Conservation (phyloP, 2,113 vertebrate species). For the Poeciliopsis prolifica region DNA sequence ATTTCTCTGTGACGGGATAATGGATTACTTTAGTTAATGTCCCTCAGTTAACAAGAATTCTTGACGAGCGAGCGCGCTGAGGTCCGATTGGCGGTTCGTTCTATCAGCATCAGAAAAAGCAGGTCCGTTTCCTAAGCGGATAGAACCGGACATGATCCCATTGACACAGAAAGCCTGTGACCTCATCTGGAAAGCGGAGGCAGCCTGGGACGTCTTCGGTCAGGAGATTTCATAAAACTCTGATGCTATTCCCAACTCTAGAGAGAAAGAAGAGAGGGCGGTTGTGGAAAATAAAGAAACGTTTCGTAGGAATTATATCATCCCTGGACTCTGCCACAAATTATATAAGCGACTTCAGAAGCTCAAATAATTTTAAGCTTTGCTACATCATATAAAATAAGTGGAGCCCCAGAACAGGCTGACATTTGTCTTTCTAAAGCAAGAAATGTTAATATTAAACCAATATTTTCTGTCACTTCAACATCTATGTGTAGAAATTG, state of each 20-base stretch:
- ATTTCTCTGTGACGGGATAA: not conserved
- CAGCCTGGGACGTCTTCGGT: constrained; percentile 63
- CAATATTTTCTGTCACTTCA: not conserved
- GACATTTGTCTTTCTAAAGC: not conserved
- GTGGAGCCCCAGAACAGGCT: not conserved
- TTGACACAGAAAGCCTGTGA: constrained; percentile 75
- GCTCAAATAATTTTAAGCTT: not conserved
- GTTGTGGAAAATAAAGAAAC: not conserved
- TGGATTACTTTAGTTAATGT: not conserved
- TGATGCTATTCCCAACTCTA: constrained; percentile 73
- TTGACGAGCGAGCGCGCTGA: constrained; percentile 21
- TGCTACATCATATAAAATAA: not conserved
- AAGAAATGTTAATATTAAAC: not conserved
- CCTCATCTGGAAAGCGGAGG: constrained; percentile 70
- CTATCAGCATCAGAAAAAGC: constrained; percentile 68
- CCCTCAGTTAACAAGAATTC: not conserved
- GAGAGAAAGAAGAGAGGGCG: constrained; percentile 26
- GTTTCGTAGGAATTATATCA: not conserved
- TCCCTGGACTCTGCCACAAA: not conserved
- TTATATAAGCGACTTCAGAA: not conserved
- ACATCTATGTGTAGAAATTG: too few species aligned
- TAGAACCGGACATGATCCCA: constrained; percentile 76
- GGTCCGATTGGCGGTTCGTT: constrained; percentile 51
- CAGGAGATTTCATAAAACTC: constrained; percentile 77
- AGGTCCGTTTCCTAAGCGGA: constrained; percentile 79